Conservation (phyloP, 1,140 invertebrate genomes). For the Cyphomyrmex costatus region DNA sequence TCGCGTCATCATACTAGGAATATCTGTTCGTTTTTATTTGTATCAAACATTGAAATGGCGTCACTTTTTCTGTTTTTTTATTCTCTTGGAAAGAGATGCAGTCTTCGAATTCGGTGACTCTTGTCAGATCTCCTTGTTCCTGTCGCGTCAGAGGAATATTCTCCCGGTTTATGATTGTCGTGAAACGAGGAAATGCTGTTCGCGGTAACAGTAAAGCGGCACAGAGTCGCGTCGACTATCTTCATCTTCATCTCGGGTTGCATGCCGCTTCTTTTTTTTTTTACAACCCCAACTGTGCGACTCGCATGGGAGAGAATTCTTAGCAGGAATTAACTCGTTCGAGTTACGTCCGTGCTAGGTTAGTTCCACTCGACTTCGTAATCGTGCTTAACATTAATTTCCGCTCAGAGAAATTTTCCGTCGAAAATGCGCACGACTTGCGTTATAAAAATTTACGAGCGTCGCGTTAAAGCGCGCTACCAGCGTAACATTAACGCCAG, state of each 20-base stretch:
- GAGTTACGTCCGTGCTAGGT: neutral
- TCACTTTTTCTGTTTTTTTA: neutral
- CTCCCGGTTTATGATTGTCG: constrained; percentile 66
- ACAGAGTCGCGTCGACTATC: constrained; percentile 52
- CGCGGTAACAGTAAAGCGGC: constrained; percentile 62
- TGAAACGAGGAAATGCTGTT: constrained; percentile 69
- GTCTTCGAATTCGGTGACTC: constrained; percentile 14
- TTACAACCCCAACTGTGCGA: constrained; percentile 18
- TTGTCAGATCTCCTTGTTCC: constrained; percentile 32
- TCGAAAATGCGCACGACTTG: neutral
- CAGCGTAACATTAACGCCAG: neutral
- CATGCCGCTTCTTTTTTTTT: constrained; percentile 33
- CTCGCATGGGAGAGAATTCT: constrained; percentile 19
- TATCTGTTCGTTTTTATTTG: neutral
- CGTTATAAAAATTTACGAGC: constrained; percentile 49
- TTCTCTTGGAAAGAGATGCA: neutral
- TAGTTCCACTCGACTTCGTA: neutral
- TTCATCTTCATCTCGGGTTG: constrained; percentile 49
- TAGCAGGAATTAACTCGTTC: constrained; percentile 16
- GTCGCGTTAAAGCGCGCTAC: neutral
- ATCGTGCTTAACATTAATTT: constrained; percentile 24
- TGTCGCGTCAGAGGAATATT: constrained; percentile 32
- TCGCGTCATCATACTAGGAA: neutral
- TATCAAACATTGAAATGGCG: neutral
- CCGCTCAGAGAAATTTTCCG: neutral